phyloP scores from a whole-genome alignment of 2,888 invertebrate genomes.

The Drosophila paranaensis region DNA sequence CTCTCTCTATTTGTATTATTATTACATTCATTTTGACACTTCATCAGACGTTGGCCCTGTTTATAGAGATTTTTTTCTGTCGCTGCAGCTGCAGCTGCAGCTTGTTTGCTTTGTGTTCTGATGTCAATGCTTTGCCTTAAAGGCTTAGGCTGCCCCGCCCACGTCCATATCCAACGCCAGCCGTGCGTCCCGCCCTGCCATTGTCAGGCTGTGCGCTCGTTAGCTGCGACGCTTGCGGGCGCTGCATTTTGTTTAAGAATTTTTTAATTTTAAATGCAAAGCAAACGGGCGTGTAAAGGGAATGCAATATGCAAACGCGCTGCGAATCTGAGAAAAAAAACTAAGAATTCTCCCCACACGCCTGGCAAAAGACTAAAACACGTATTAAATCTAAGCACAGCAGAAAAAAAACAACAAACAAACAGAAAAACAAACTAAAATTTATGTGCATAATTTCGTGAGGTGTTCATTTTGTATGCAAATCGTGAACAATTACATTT shows the following conservation, averaged over 20 bases:
- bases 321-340: constrained; percentile 56
- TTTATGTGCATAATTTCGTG: constrained; percentile 75
- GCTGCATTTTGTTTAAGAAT: constrained; percentile 75
- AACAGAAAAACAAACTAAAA: constrained; percentile 27
- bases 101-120: constrained; percentile 60
- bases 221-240: constrained; percentile 64
- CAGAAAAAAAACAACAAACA: not conserved
- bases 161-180: constrained; percentile 15
- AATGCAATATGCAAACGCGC: constrained; percentile 68
- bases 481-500: constrained; percentile 56
- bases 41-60: constrained; percentile 80
- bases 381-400: constrained; percentile 65
- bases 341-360: constrained; percentile 28
- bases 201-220: constrained; percentile 67
- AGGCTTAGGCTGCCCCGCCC: constrained; percentile 57
- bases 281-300: constrained; percentile 57
- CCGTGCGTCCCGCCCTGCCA: constrained; percentile 24
- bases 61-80: constrained; percentile 37
- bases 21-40: constrained; percentile 81
- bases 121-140: constrained; percentile 83
- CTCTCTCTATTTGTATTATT: constrained; percentile 66
- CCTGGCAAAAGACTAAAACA: constrained; percentile 60
- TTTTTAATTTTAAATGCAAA: constrained; percentile 80
- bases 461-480: constrained; percentile 77
- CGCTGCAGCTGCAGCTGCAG: constrained; percentile 34